These are phyloP conservation scores for Malurus splendens DNA, from an alignment of 2,797 vertebrate genomes.

Conservation along the genomic window DNA sequence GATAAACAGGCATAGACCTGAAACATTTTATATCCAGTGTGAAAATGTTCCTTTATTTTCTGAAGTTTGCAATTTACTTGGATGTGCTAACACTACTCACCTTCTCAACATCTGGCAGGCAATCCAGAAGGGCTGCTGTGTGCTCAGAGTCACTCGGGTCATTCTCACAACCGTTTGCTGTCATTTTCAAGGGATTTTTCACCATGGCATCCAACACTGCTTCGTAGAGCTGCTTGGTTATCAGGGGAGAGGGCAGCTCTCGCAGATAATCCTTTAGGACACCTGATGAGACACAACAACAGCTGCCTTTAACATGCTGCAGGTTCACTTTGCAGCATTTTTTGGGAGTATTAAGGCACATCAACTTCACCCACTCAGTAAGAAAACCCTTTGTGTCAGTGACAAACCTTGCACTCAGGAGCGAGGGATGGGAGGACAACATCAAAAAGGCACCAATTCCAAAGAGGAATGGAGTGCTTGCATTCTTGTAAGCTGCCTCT, in stretches of 20 bases:
- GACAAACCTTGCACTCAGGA: neutral
- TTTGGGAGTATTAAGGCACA: neutral
- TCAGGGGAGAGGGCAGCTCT: conserved; percentile 92
- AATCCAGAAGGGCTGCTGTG: conserved; percentile 82
- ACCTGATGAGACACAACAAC: conserved; percentile 69
- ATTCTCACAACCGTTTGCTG: conserved; percentile 83
- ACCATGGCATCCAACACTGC: conserved; percentile 88
- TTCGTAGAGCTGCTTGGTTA: conserved; percentile 91
- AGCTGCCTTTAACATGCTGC: neutral
- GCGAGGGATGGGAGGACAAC: rapidly evolving
- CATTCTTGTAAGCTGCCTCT: neutral
- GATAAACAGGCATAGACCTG: neutral
- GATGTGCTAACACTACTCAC: conserved; percentile 61
- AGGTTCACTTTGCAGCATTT: neutral
- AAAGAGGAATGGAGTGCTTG: neutral
- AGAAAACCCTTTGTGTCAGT: neutral
- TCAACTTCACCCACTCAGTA: neutral
- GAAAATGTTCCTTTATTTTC: neutral
- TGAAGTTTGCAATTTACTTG: neutral
- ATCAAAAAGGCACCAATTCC: neutral
- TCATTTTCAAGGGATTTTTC: conserved; percentile 85
- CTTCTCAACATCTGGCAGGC: conserved; percentile 89
- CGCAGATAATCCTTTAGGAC: conserved; percentile 96
- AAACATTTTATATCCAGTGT: neutral
- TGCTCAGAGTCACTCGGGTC: conserved; percentile 80